Conservation (phyloP, 2,113 vertebrate genomes). For the Campylomormyrus tamandua region DNA sequence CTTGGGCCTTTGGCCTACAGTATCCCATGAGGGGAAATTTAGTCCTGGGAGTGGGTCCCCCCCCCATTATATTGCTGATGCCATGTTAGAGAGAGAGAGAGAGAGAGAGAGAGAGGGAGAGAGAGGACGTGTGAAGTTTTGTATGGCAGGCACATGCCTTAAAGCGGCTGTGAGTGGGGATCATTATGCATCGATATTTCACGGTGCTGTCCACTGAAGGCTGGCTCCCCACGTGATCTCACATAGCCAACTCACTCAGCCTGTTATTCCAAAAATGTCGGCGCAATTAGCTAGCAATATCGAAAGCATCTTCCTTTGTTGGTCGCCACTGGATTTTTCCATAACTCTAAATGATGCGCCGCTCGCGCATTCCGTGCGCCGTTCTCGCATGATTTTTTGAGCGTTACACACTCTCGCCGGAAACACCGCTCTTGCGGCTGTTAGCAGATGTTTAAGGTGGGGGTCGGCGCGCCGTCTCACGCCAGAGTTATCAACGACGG, state of each 20-base stretch:
- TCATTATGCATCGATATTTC: conserved; percentile 30
- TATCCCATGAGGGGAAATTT: conserved; percentile 27
- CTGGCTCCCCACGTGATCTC: conserved; percentile 30
- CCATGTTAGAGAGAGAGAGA: conserved; percentile 20
- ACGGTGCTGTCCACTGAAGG: conserved; percentile 32
- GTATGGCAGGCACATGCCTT: conserved; percentile 34
- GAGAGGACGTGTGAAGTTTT: conserved; percentile 31
- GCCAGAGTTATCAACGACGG: conserved; percentile 15
- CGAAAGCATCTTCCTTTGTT: conserved; percentile 7
- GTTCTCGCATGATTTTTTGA: conserved; percentile 23
- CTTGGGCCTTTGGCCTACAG: conserved; percentile 32
- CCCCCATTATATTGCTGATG: conserved; percentile 23
- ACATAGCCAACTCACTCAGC: conserved; percentile 26
- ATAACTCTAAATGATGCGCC: conserved; percentile 9
- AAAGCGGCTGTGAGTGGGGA: conserved; percentile 34
- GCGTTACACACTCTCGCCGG: not conserved
- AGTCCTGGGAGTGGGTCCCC: conserved; percentile 24
- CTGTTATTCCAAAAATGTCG: conserved; percentile 33
- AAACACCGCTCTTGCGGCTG: conserved; percentile 16
- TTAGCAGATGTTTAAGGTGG: conserved; percentile 5
- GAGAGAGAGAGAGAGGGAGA: conserved; percentile 19
- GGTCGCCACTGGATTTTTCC: not conserved
- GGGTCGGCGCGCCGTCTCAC: not conserved
- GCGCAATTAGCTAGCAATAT: conserved; percentile 34
- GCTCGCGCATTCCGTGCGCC: conserved; percentile 10